Evolutionary conservation across 2,113 vertebrate species (phyloP), one percentile per base, ranked within the genome.

Genomic region (Muntiacus reevesi): DNA sequence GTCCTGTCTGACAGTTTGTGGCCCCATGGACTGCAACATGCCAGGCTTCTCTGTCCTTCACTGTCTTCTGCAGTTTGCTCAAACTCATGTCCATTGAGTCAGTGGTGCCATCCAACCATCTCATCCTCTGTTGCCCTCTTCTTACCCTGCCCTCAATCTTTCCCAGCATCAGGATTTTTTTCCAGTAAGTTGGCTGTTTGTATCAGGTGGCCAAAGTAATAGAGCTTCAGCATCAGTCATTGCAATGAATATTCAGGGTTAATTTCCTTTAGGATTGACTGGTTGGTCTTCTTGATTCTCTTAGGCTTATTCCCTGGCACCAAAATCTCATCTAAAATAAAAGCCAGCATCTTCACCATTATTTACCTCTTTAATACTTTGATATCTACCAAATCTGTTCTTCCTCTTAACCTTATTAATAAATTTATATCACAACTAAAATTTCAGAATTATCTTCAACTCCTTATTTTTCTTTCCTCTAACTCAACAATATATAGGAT

Each of bases 261-360:
- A 12, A 76, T 76, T 76, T 76, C 36, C 23, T 76, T 76, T 43
- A 27, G 40, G 71, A 76, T 43, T 0, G 12, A 43, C 40, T 76
- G 21, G 3, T 3, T 43, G 21, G 40, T 43, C 71, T 74, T 40
- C 21, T 76, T 76, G 36, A 43, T 76, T 76, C 67, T 43, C 71
- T 14, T 76, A 87, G 27, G 8, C 11, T 94, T 87, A 87, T 62
- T 30, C 78, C 4, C 15, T 30, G 13, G 25, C 28, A 43, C 30
- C 45, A 91, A 91, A 76, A 59, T 97, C 33, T 91, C 60, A 59
- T 59, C 25, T 93, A 81, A 94, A 94, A 54, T 57, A 87, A 96
- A 93, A 57, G 2, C 30, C 11, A 78, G 5, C 13, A 71, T 40
- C 23, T 91, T 71, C 13, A 71, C 12, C 21, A n/a, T 71, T 78